Percentiles rank a stretch among this genome's conserved stretches.
phyloP scores from a whole-genome alignment of 2,888 invertebrate genomes.

The Hydraecia micacea region DNA sequence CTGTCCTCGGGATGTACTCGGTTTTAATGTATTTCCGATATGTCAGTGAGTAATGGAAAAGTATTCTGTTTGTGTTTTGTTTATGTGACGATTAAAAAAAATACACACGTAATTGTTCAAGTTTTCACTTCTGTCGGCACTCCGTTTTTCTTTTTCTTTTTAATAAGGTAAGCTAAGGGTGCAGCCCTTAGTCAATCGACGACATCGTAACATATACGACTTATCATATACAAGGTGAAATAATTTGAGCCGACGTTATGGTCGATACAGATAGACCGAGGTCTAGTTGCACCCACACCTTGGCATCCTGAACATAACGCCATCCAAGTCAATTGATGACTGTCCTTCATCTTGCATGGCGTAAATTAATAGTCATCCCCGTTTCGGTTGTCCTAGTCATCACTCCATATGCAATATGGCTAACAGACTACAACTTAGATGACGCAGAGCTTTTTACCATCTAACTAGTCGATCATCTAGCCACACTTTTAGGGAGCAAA shows the following conservation, averaged over 20 bases:
- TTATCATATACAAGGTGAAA: background rate
- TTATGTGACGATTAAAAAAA: too few relatives aligned
- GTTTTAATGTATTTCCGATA: too few relatives aligned
- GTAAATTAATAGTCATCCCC: background rate
- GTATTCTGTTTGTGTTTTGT: too few relatives aligned
- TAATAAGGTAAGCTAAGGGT: background rate
- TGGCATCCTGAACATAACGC: background rate
- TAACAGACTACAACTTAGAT: background rate
- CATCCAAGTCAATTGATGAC: background rate
- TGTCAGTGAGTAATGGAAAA: too few relatives aligned
- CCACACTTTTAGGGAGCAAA: background rate
- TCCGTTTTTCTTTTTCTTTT: background rate
- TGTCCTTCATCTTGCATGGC: background rate
- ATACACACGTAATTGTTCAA: too few relatives aligned
- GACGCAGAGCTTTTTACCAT: background rate
- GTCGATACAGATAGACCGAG: background rate
- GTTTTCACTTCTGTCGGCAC: too few relatives aligned
- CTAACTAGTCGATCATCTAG: background rate
- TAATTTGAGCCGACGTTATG: background rate
- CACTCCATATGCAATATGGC: too few relatives aligned
- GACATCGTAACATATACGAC: background rate
- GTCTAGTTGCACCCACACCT: background rate
- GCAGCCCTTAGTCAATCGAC: background rate
- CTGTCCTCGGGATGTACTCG: too few relatives aligned
- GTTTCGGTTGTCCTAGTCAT: background rate